Evolutionary conservation across 2,888 invertebrate genomes (phyloP), one percentile per base, ranked within the genome.

Genomic region (Cremastinae sp.): DNA sequence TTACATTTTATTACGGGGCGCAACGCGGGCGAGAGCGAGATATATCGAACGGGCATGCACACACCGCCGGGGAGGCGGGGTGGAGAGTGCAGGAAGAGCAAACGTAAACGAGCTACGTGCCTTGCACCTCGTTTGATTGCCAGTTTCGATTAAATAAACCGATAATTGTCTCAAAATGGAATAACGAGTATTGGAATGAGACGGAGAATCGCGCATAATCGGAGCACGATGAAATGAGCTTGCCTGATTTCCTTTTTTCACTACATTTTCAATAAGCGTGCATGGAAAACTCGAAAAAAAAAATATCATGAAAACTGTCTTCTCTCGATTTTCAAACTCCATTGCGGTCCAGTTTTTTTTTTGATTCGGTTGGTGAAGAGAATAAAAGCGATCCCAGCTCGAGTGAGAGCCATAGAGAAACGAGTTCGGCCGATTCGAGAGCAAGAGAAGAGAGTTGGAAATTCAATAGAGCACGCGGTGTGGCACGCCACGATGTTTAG

Each of bases 121-220:
- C 14, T 61, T 62, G 45, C 62, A 61, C 54, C 47, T 59, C 36
- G 79, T 75, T 81, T 80, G 85, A 86, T 87, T 86, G 85, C 80
- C 84, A 80, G 83, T 85, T 62, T 85, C 84, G 82, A 87, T 87
- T 85, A 84, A 87, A 85, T 84, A 85, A 86, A 84, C 86, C 86
- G 84, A 86, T 86, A 85, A 87, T 86, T 86, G 85, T 81, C 80
- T 80, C 80, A 84, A 84, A 85, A 85, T 84, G 82, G 82, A 84
- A 85, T 81, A 83, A 82, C 81, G 70, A 62, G 65, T 43, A 41
- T 49, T 45, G 51, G 68, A 51, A 36, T 12, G 61, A 53, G 49
- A 47, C 47, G 34, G 12, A 54, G 36, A 54, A 51, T 43, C 28
- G n/a, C n/a, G n/a, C 53, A 61, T 36, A 61, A 14, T 56, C 45